Evolutionary conservation across 2,113 vertebrate genomes (phyloP).

Genomic region (Mesembrinibis cayennensis): DNA sequence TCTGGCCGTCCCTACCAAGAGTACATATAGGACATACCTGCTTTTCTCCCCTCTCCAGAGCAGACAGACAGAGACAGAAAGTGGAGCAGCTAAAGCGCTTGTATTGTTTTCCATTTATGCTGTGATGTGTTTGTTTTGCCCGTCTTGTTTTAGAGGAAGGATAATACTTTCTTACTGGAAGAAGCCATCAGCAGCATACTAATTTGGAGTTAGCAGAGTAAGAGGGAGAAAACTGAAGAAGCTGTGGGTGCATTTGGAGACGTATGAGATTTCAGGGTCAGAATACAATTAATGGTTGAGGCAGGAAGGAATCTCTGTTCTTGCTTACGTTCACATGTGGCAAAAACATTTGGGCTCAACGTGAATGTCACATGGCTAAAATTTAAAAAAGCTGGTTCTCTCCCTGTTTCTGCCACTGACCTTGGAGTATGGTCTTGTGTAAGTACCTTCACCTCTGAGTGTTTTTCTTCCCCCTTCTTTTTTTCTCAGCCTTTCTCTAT

Average conservation of each 20-base stretch:
- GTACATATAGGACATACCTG: rapidly evolving
- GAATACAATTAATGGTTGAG: background rate
- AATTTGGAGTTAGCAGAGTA: background rate
- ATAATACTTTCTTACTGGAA: background rate
- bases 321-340: background rate
- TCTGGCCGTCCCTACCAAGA: background rate
- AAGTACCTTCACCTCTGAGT: background rate
- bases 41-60: background rate
- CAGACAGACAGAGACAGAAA: background rate
- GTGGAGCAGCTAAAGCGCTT: background rate
- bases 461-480: rapidly evolving
- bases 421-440: background rate
- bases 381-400: background rate
- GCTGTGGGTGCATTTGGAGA: background rate
- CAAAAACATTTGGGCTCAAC: background rate
- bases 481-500: background rate
- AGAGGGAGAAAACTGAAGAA: background rate
- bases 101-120: background rate
- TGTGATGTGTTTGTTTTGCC: background rate
- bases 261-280: background rate
- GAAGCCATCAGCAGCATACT: background rate
- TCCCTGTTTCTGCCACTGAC: background rate
- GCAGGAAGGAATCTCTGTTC: background rate
- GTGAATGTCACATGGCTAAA: rapidly evolving
- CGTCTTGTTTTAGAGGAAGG: background rate